Evolutionary conservation across 1,140 invertebrate species (phyloP).

Genomic region (Neomicropteryx cornuta): DNA sequence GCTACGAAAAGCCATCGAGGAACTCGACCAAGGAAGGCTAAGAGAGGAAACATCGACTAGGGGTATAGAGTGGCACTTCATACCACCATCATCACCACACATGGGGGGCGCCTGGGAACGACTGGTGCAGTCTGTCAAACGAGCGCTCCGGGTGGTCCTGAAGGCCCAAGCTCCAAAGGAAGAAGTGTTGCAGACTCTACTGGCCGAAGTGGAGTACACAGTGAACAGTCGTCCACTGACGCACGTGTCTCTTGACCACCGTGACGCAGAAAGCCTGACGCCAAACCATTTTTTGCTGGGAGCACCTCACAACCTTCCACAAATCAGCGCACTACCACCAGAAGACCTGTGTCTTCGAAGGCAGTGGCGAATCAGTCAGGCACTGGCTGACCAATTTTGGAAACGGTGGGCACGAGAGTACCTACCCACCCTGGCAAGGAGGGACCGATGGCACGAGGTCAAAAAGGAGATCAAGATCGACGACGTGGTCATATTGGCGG

Average conservation of each 20-base stretch:
- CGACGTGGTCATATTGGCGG: slow-evolving; percentile 7
- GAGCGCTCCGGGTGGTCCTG: slow-evolving; percentile 10
- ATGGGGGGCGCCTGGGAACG: slow-evolving; percentile 27
- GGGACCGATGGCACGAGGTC: slow-evolving; percentile 1
- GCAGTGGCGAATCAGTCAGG: slow-evolving; percentile 9
- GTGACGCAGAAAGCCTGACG: slow-evolving; percentile 17
- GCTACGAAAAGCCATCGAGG: no score
- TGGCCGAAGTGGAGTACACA: slow-evolving; percentile 17
- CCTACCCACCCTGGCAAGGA: slow-evolving; percentile 9
- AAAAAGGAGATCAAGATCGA: slow-evolving; percentile 7
- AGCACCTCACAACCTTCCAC: slow-evolving; percentile 3
- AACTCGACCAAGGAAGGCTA: no score
- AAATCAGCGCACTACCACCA: not conserved
- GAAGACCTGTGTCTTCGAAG: slow-evolving; percentile 2
- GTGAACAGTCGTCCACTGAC: slow-evolving; percentile 16
- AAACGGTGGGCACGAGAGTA: slow-evolving; percentile 17
- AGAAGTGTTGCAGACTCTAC: slow-evolving; percentile 13
- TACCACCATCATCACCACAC: no score
- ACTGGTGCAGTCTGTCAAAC: slow-evolving; percentile 21
- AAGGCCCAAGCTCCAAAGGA: slow-evolving; percentile 12
- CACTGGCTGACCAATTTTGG: slow-evolving; percentile 18
- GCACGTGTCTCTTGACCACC: slow-evolving; percentile 16
- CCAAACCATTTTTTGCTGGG: slow-evolving; percentile 18
- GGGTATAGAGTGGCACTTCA: no score
- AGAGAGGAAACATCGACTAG: no score